phyloP scores from a whole-genome alignment of 2,797 vertebrate species.

The Gallinago nigripennis region DNA sequence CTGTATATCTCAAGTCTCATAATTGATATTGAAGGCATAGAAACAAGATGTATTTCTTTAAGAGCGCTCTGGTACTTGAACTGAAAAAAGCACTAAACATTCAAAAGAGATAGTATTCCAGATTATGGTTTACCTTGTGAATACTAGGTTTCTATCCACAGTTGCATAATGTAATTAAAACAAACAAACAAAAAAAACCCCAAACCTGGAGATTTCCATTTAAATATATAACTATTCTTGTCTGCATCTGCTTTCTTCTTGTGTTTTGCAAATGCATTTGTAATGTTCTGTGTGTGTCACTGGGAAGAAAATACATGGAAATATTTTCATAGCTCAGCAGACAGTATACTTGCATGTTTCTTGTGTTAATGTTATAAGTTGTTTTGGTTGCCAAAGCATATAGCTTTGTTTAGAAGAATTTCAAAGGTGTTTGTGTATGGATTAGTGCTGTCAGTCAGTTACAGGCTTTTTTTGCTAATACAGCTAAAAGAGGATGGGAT shows the following conservation, averaged over 20 bases:
- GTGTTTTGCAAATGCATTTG: not conserved
- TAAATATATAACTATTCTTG: not conserved
- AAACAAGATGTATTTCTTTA: not conserved
- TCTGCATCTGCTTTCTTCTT: not conserved
- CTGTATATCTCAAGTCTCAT: not conserved
- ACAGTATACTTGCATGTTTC: not conserved
- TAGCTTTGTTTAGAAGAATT: not conserved
- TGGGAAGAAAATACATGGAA: constrained; percentile 13
- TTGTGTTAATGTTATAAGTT: not conserved
- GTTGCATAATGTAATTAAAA: not conserved
- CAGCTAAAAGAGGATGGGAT: not conserved
- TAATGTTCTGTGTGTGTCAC: not conserved
- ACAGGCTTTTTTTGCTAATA: not conserved
- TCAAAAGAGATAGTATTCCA: not conserved
- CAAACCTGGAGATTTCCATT: not conserved
- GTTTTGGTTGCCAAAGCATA: not conserved
- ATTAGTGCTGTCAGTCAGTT: not conserved
- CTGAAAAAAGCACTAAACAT: not conserved
- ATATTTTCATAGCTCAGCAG: not conserved
- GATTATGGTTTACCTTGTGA: not conserved
- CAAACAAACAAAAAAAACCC: not conserved
- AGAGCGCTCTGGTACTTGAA: not conserved
- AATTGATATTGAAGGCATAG: not conserved
- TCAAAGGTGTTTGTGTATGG: not conserved
- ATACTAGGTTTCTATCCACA: not conserved